These are phyloP conservation scores for Crossocerus cetratus DNA, from an alignment of 2,888 invertebrate genomes.

Conservation along the genomic window DNA sequence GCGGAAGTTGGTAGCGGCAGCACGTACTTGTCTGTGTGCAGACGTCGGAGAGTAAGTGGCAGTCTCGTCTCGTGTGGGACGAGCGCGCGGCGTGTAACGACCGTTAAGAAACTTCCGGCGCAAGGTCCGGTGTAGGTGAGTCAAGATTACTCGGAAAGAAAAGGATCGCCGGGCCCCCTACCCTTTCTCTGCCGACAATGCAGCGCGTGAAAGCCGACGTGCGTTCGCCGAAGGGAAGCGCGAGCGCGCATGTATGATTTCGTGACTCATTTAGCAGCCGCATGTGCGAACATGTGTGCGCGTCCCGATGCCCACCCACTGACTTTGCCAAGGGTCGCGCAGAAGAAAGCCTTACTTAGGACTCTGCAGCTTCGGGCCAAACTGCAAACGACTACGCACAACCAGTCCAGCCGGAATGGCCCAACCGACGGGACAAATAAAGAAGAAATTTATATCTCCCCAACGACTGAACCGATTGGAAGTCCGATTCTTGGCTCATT, in stretches of 20 bases:
- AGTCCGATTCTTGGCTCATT: too few relatives aligned
- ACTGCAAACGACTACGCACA: too few relatives aligned
- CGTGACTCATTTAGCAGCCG: conserved; percentile 35
- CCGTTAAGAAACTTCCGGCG: conserved; percentile 58
- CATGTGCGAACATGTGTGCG: not conserved
- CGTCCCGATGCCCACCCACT: conserved; percentile 1
- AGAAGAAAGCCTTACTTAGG: too few relatives aligned
- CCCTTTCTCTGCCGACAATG: not conserved
- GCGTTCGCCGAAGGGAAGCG: conserved; percentile 26
- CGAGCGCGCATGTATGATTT: conserved; percentile 2
- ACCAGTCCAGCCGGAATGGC: too few relatives aligned
- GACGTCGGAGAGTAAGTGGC: not conserved
- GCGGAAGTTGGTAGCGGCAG: conserved; percentile 26
- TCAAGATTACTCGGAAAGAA: conserved; percentile 46
- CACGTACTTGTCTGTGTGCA: conserved; percentile 27
- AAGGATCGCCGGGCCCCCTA: conserved; percentile 9
- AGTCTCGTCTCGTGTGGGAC: conserved; percentile 15
- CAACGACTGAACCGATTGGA: too few relatives aligned
- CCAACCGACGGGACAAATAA: too few relatives aligned
- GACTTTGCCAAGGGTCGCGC: not conserved
- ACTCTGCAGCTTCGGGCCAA: too few relatives aligned
- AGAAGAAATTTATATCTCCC: too few relatives aligned
- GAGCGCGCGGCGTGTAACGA: conserved; percentile 28
- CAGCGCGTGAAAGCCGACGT: conserved; percentile 31
- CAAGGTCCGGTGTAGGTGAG: conserved; percentile 40